Evolutionary conservation across 2,888 invertebrate species (phyloP), one percentile per base, ranked within the genome.

Genomic region (Sympetrum striolatum): DNA sequence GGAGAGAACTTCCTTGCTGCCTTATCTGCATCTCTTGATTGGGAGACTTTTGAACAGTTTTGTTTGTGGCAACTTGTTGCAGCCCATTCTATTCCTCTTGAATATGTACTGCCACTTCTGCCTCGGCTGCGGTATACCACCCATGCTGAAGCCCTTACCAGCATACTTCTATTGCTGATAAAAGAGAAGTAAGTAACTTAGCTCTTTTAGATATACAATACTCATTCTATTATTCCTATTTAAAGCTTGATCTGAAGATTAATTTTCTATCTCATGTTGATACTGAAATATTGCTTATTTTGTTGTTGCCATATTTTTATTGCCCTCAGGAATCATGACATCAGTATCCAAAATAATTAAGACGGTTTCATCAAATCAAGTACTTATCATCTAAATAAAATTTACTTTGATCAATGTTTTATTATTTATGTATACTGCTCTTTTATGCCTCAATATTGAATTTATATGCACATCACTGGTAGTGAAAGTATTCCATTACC

Each of bases 11-110:
- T 98, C 81, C 96, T 96, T 91, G 95, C 96, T 80, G 95, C 98
- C 93, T 94, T 98, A 92, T 97, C 97, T 91, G 96, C 97, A 80
- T 99, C 98, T 93, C 95, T 99, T 91, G 96, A 96, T 91, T 99
- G 99, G 98, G 99, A 99, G 94, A 98, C 99, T 2, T 98, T 98
- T 92, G 99, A 99, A 94, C 99, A 99, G 94, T 97, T 98, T 93
- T 99, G 98, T 94, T 95, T 99, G 81, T 99, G 99, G 99, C 99
- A 99, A 94, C 95, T 99, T 91, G 96, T 99, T 90, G 96, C 97
- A 92, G 98, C 98, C 80, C 99, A 99, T 93, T 98, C 98, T 93
- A 97, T 99, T 93, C 97, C 98, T 90, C 96, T 98, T n/a, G 98
- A 98, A 93, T 97, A 97, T 93, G 96, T 99, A 92, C 94, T 98